Evolutionary conservation across 2,797 vertebrate genomes (phyloP).

Genomic region (Tolypeutes matacus): DNA sequence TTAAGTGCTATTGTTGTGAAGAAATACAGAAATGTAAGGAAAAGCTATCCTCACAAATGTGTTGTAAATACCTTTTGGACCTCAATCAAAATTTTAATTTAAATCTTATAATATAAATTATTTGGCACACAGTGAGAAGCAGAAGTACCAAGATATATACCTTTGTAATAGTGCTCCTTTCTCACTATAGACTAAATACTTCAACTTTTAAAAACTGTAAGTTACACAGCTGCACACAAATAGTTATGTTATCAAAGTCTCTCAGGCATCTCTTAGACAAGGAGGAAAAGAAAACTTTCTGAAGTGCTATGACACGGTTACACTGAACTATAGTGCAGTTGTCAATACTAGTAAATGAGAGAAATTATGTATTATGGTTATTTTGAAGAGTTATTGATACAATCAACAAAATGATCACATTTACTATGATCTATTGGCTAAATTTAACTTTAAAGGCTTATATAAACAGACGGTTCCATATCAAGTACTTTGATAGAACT

Average conservation of each 20-base stretch:
- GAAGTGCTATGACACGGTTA: background rate
- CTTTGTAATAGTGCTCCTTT: background rate
- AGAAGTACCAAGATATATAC: background rate
- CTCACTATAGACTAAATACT: background rate
- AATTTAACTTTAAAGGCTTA: conserved; percentile 46
- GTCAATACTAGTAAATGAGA: background rate
- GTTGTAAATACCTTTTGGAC: background rate
- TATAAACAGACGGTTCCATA: background rate
- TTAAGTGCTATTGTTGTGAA: conserved; percentile 26
- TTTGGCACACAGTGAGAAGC: background rate
- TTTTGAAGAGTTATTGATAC: conserved; percentile 42
- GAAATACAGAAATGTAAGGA: background rate
- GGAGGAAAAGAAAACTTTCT: background rate
- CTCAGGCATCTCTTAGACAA: background rate
- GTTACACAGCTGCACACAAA: background rate
- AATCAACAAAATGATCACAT: conserved; percentile 46
- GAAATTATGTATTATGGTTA: background rate
- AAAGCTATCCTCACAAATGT: conserved; percentile 28
- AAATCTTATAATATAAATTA: background rate
- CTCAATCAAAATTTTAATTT: background rate
- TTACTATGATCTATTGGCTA: conserved; percentile 52
- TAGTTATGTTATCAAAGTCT: background rate
- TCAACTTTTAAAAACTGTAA: background rate
- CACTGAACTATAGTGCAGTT: background rate
- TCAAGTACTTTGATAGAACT: background rate